Conservation (phyloP, 2,888 invertebrate species). For the Argyra leucocephala region DNA sequence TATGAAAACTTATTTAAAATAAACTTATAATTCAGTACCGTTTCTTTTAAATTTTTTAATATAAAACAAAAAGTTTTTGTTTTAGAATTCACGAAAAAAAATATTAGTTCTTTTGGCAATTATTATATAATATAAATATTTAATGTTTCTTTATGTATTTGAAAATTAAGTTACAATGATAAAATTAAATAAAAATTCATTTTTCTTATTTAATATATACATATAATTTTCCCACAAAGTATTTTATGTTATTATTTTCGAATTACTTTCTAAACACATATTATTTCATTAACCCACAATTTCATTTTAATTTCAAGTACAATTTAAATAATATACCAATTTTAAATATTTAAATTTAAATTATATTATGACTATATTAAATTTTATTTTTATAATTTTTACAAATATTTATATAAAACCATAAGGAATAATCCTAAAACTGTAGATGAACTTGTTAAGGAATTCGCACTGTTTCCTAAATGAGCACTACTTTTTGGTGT, state of each 20-base stretch:
- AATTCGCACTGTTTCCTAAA: background rate
- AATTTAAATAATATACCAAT: background rate
- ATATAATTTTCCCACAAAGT: conserved; percentile 2
- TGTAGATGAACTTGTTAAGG: background rate
- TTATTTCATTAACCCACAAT: background rate
- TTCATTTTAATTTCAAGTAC: background rate
- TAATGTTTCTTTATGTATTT: no score
- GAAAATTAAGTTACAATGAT: no score
- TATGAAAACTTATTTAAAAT: no score
- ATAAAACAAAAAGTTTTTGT: no score
- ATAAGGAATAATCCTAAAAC: background rate
- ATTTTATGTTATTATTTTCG: background rate
- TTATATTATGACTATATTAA: background rate
- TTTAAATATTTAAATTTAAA: background rate
- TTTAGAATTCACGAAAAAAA: no score
- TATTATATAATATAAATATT: no score
- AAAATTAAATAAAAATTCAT: no score
- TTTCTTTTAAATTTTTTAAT: no score
- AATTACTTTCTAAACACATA: background rate
- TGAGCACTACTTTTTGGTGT: conserved; percentile 7
- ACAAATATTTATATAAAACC: background rate
- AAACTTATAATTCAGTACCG: no score
- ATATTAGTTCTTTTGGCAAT: no score
- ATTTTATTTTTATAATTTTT: background rate
- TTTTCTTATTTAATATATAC: no score